Evolutionary conservation across 64 coral and sea anemone genomes (phyloP).

Genomic region (Actinia equina): DNA sequence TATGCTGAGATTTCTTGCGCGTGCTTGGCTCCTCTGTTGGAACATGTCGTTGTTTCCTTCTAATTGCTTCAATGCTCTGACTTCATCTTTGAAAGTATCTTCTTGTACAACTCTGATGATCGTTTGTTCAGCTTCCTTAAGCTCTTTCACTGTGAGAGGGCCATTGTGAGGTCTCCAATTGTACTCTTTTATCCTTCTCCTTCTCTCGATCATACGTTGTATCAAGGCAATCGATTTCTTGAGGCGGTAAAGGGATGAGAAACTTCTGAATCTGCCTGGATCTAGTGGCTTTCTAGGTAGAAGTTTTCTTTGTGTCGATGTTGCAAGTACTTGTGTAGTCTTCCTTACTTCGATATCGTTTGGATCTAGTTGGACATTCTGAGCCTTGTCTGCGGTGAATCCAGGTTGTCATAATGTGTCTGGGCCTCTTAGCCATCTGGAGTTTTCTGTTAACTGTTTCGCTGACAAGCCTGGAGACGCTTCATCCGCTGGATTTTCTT

Average conservation of each 20-base stretch:
- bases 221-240: conserved; percentile 21
- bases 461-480: background rate
- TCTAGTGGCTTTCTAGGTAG: background rate
- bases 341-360: background rate
- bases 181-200: conserved; percentile 11
- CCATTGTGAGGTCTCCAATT: conserved; percentile 14
- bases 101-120: conserved; percentile 26
- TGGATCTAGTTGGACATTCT: background rate
- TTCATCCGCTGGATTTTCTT: conserved; percentile 4
- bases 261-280: conserved; percentile 7
- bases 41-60: conserved; percentile 29
- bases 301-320: background rate
- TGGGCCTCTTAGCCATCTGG: conserved; percentile 1
- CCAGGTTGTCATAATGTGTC: background rate
- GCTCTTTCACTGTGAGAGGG: conserved; percentile 20
- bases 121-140: conserved; percentile 25
- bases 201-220: conserved; percentile 41
- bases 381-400: background rate
- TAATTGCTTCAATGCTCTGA: background rate
- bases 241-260: conserved; percentile 10
- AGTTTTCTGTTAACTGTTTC: background rate
- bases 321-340: background rate
- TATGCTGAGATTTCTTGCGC: conserved; percentile 19
- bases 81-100: conserved; percentile 16
- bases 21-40: conserved; percentile 17